Evolutionary conservation across 2,113 vertebrate genomes (phyloP).

Genomic region (Dermatemys mawii): DNA sequence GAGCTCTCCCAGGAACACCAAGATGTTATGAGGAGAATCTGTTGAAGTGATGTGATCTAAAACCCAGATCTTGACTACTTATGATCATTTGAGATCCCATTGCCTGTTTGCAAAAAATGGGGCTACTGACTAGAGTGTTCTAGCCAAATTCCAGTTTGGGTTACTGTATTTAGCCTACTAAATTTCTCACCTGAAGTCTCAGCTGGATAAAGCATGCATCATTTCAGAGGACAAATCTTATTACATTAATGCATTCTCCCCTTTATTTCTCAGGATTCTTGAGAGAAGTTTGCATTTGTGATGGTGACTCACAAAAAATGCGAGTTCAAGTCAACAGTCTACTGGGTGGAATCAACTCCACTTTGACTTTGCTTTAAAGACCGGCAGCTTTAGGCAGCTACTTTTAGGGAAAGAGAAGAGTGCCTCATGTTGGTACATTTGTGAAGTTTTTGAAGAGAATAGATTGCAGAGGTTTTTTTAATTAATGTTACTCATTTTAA

Average conservation of each 20-base stretch:
- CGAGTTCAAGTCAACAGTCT: not conserved
- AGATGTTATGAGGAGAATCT: not conserved
- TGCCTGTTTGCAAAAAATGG: not conserved
- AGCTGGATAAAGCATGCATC: not conserved
- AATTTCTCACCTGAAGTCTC: not conserved
- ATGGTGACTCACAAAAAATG: not conserved
- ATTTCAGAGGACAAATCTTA: not conserved
- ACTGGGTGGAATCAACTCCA: not conserved
- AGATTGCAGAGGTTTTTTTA: conserved; percentile 52
- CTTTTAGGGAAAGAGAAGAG: conserved; percentile 37
- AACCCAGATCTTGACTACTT: not conserved
- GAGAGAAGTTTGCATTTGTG: not conserved
- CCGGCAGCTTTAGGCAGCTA: conserved; percentile 9
- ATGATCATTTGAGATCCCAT: not conserved
- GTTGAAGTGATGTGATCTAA: not conserved
- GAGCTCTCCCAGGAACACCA: not conserved
- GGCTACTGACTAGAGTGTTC: not conserved
- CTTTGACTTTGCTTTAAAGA: not conserved
- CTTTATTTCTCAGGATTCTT: not conserved
- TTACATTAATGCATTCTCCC: not conserved
- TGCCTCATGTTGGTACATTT: conserved; percentile 35
- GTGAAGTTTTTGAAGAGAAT: conserved; percentile 4
- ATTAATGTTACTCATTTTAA: conserved; percentile 42
- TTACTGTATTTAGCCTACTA: not conserved
- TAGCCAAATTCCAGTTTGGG: not conserved